phyloP scores from a whole-genome alignment of 2,888 invertebrate species.

The Bombyx huttoni region DNA sequence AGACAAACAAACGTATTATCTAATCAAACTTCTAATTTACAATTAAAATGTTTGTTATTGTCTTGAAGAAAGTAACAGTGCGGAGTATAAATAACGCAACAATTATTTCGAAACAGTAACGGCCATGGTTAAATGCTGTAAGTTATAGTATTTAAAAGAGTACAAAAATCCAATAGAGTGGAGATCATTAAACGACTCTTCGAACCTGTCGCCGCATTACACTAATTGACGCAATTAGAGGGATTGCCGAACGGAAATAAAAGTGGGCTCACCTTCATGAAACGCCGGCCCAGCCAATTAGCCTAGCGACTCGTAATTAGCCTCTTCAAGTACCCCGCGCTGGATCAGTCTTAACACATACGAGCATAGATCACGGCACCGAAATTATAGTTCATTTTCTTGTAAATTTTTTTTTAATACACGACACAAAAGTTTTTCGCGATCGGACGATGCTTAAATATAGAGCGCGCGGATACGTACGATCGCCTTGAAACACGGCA shows the following conservation, averaged over 20 bases:
- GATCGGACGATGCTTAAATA: slow-evolving; percentile 32
- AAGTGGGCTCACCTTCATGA: slow-evolving; percentile 72
- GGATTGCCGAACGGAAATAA: slow-evolving; percentile 72
- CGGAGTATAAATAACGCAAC: not conserved
- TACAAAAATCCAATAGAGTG: slow-evolving; percentile 25
- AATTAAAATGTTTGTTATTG: no score
- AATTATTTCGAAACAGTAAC: slow-evolving; percentile 3
- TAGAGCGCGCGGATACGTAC: slow-evolving; percentile 29
- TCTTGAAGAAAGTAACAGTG: no score
- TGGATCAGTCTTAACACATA: slow-evolving; percentile 43
- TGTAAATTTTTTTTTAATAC: slow-evolving; percentile 24
- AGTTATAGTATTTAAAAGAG: slow-evolving; percentile 34
- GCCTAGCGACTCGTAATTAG: slow-evolving; percentile 64
- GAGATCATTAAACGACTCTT: slow-evolving; percentile 65
- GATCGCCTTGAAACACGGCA: slow-evolving; percentile 32
- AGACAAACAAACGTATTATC: no score
- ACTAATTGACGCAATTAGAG: slow-evolving; percentile 72
- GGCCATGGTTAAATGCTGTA: not conserved
- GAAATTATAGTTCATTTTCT: slow-evolving; percentile 40
- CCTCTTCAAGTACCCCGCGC: slow-evolving; percentile 49
- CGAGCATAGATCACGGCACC: slow-evolving; percentile 46
- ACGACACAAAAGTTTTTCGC: slow-evolving; percentile 66
- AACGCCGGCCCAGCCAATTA: slow-evolving; percentile 69
- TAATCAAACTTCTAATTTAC: no score
- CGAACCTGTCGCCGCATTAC: slow-evolving; percentile 70